Percentiles rank a stretch among this genome's conserved stretches.
Evolutionary conservation across 1,140 invertebrate genomes (phyloP).

Genomic region (Colletes latitarsis): DNA sequence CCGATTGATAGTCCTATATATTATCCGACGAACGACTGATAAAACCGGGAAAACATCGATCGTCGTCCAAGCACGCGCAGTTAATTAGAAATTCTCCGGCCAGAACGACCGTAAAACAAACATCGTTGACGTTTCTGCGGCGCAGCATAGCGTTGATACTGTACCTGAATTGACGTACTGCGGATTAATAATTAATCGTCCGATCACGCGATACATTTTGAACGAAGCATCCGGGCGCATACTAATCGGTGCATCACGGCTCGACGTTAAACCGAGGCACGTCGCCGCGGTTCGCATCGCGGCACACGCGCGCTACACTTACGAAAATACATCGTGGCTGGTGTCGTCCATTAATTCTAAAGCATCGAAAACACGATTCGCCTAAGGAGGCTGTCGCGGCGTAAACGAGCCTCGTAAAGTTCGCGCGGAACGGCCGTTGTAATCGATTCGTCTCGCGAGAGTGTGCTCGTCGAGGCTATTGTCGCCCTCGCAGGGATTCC

Average conservation of each 20-base stretch:
- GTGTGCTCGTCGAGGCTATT: neutral
- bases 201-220: slow-evolving; percentile 29
- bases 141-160: slow-evolving; percentile 22
- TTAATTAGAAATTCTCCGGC: slow-evolving; percentile 12
- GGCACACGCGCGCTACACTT: neutral
- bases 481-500: neutral
- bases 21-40: too few species aligned
- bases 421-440: neutral
- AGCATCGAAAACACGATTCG: neutral
- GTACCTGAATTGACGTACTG: slow-evolving; percentile 33
- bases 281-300: neutral
- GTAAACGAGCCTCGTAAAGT: slow-evolving; percentile 12
- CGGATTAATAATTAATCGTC: slow-evolving; percentile 38
- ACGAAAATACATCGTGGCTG: neutral
- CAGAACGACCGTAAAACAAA: neutral
- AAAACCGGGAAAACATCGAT: neutral
- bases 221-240: slow-evolving; percentile 3
- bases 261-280: neutral
- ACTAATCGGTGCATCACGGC: neutral
- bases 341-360: neutral
- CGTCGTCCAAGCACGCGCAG: too few species aligned
- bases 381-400: neutral
- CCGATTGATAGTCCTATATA: too few species aligned
- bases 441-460: slow-evolving; percentile 12
- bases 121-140: slow-evolving; percentile 26